Percentiles rank a stretch among this genome's conserved stretches.
phyloP scores from a whole-genome alignment of 1,140 invertebrate genomes.

The Drosophila leontia region DNA sequence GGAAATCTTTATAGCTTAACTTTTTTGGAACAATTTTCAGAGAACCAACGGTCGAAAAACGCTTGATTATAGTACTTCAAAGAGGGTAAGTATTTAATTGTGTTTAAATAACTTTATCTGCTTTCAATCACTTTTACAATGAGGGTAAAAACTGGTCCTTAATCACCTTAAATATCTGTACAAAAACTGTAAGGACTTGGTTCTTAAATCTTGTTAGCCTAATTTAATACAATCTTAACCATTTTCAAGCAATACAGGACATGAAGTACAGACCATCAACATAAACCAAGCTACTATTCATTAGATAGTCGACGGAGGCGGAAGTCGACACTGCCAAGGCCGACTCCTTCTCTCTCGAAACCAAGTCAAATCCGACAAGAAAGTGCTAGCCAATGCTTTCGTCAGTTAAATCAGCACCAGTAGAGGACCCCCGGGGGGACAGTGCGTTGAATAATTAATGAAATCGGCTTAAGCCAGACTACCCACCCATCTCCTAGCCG shows the following conservation, averaged over 20 bases:
- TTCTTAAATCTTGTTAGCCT: not conserved
- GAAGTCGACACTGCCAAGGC: slow-evolving; percentile 25
- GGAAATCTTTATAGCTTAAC: not conserved
- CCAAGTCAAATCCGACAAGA: not conserved
- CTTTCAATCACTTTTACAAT: not conserved
- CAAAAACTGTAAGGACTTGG: not conserved
- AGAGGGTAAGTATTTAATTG: not conserved
- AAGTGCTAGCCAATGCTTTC: slow-evolving; percentile 49
- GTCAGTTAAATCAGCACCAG: slow-evolving; percentile 57
- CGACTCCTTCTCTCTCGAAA: not conserved
- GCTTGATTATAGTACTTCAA: not conserved
- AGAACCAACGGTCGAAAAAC: not conserved
- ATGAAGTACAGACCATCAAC: slow-evolving; percentile 24
- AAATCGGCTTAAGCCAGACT: slow-evolving; percentile 47
- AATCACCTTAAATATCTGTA: not conserved
- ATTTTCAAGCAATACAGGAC: slow-evolving; percentile 26
- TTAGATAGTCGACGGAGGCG: slow-evolving; percentile 40
- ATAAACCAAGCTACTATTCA: slow-evolving; percentile 35
- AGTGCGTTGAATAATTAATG: slow-evolving; percentile 75
- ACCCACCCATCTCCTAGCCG: slow-evolving; percentile 1
- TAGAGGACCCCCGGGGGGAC: slow-evolving; percentile 13
- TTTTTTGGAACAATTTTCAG: not conserved
- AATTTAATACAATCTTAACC: slow-evolving; percentile 10
- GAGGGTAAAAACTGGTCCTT: not conserved
- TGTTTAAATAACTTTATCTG: not conserved